Percentiles rank a stretch among this genome's conserved stretches.
These are phyloP conservation scores for Microtus oregoni DNA, from an alignment of 2,113 vertebrate genomes.

Conservation along the genomic window DNA sequence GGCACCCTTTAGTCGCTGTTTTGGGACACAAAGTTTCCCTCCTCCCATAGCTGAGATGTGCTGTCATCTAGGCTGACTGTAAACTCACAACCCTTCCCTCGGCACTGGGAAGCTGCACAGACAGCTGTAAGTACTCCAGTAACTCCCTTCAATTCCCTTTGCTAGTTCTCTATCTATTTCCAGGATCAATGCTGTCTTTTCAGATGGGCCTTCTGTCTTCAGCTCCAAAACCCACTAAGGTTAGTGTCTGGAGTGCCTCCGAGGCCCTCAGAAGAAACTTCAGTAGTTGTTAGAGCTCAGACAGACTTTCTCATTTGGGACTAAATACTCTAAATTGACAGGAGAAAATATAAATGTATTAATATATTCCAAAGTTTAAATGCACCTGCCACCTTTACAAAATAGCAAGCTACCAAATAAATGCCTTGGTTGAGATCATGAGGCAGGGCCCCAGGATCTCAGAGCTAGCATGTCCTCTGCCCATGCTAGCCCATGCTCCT, in stretches of 20 bases:
- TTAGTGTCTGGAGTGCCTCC: background rate
- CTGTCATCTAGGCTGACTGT: background rate
- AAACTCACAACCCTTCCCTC: background rate
- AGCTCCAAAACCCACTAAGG: slow-evolving; percentile 11
- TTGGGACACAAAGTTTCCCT: background rate
- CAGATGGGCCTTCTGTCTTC: background rate
- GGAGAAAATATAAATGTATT: background rate
- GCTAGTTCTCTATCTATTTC: slow-evolving; percentile 21
- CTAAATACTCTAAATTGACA: background rate
- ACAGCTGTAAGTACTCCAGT: background rate
- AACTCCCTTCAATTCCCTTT: background rate
- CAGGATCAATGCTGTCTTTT: background rate
- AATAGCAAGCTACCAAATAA: background rate
- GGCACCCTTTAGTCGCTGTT: background rate
- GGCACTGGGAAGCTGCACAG: background rate
- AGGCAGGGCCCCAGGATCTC: background rate
- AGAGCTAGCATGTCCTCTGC: background rate
- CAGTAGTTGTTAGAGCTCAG: background rate
- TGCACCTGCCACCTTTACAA: background rate
- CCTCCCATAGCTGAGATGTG: background rate
- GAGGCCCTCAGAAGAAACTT: background rate
- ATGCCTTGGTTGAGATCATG: background rate
- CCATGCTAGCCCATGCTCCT: background rate
- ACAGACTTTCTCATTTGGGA: background rate
- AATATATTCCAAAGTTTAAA: slow-evolving; percentile 24